A percentile compares a stretch with the other conserved stretches of the same genome.
These are phyloP conservation scores for Dryas iulia DNA, from an alignment of 1,140 invertebrate species.

Conservation along the genomic window DNA sequence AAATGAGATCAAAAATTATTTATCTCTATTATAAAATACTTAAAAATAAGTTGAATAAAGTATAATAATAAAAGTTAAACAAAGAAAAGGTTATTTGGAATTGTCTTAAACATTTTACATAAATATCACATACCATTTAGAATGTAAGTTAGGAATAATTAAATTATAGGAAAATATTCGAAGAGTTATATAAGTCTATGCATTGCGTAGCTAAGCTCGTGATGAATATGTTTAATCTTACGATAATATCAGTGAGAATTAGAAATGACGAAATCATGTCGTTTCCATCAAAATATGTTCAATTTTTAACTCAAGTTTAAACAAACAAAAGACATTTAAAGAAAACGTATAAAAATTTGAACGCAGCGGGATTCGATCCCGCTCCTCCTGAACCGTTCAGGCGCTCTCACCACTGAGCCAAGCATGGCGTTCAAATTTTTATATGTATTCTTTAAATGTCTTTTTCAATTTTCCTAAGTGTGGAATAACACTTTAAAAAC, in stretches of 20 bases:
- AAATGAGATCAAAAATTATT: background rate
- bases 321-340: no score
- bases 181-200: background rate
- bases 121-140: constrained; percentile 10
- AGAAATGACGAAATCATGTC: background rate
- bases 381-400: no score
- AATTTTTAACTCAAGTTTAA: background rate
- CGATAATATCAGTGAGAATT: background rate
- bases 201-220: constrained; percentile 8
- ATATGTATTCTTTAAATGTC: no score
- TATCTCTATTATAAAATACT: background rate
- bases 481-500: no score
- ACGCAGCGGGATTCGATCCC: no score
- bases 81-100: background rate
- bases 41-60: no score
- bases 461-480: no score
- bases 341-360: no score
- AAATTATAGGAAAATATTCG: background rate
- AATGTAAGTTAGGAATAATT: background rate
- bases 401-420: no score
- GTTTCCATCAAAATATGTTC: background rate
- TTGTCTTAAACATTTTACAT: background rate
- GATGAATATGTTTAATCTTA: background rate
- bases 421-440: no score
- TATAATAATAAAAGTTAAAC: background rate